phyloP scores from a whole-genome alignment of 1,140 invertebrate genomes.

The Drosophila auraria region DNA sequence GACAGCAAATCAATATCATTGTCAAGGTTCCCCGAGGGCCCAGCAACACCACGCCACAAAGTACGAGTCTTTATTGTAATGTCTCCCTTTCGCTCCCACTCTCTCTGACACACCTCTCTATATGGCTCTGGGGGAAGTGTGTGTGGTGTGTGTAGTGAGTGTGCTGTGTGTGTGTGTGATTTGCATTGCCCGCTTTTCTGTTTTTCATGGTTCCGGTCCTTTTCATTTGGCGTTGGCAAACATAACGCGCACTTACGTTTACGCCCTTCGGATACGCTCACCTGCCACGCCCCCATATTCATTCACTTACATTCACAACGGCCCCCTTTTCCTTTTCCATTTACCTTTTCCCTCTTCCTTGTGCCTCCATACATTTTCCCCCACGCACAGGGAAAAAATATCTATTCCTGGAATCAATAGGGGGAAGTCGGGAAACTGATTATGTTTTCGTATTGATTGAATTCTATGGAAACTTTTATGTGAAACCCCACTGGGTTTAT shows the following conservation, averaged over 20 bases:
- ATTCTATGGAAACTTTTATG: background rate
- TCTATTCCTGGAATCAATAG: background rate
- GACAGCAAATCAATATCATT: constrained; percentile 82
- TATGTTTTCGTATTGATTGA: constrained; percentile 1
- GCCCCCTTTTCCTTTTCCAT: constrained; percentile 4
- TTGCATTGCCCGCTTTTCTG: constrained; percentile 54
- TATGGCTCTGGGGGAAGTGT: background rate
- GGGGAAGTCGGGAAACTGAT: background rate
- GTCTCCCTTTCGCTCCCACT: constrained; percentile 15
- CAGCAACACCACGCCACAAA: constrained; percentile 49
- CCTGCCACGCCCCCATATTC: constrained; percentile 43
- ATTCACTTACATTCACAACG: constrained; percentile 33
- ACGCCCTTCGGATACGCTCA: constrained; percentile 43
- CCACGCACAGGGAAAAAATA: constrained; percentile 14
- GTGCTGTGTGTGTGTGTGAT: constrained; percentile 32
- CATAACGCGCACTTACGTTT: constrained; percentile 51
- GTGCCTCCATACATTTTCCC: constrained; percentile 8
- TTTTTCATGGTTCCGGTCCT: constrained; percentile 47
- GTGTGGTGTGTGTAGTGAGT: background rate
- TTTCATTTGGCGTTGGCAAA: constrained; percentile 55
- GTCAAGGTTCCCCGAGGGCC: constrained; percentile 60
- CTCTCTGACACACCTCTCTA: background rate
- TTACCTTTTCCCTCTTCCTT: background rate
- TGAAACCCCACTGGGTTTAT: background rate
- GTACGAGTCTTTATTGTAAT: constrained; percentile 71